Base-by-base conservation (phyloP, 2,113 vertebrate species). In the Hystrix cristata region DNA sequence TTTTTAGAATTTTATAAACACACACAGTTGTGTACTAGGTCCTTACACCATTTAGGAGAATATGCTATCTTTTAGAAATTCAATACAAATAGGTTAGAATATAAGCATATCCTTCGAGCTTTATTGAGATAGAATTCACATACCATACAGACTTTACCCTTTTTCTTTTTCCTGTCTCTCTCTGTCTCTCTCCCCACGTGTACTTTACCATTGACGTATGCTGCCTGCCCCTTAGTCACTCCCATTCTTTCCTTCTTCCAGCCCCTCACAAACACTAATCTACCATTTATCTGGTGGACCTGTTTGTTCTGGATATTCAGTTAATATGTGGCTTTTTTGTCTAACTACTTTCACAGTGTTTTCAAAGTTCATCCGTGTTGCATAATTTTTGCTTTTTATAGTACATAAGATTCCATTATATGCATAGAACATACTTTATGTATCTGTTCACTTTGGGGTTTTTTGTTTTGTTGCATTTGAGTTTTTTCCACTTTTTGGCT, bases 31-130 rank as follows among this genome's bases (percentile, higher is more conserved):
- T 86, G 59, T 80, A 64, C 34, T 85, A 65, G 53, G 43, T 69
- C 11, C n/a, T 95, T 34, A 74, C 57, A 80, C 31, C 43, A 74
- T 95, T 91, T 89, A 74, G 57, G 62, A 94, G 48, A 94, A 38
- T 57, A 91, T 91, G 25, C 79, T 96, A 46, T 82, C 19, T 79
- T 83, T 93, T 74, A 93, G 67, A 94, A 95, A 96, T 84, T 69
- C 29, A 60, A 34, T 90, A 38, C 82, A 76, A 89, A 72, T 86
- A 82, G 23, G 18, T 85, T 95, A 21, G 74, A 90, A 43, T 92
- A 29, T 25, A 46, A 25, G 31, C 38, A 88, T 72, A 59, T 87
- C 46, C 76, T 87, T 82, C 62, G 1, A 38, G n/a, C 27, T 93
- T 89, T 92, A 84, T n/a, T 80, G 82, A 89, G 38, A 43, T 91